Percentiles rank a stretch among this genome's conserved stretches.
Conservation (phyloP, 2,113 vertebrate genomes). For the Antechinus stuartii region DNA sequence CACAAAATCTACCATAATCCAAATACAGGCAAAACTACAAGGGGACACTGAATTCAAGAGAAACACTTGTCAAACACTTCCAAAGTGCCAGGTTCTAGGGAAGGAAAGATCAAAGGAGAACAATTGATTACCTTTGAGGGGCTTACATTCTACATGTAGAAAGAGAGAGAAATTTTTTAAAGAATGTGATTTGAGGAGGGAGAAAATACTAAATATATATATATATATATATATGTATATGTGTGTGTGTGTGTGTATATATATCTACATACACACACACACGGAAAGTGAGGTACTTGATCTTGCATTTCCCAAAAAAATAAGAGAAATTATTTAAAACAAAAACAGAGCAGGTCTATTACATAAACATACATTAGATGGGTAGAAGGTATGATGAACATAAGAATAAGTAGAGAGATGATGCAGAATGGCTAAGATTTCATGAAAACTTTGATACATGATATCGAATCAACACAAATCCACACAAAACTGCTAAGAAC, state of each 20-base stretch:
- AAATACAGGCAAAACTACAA: accelerated
- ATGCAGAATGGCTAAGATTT: slow-evolving; percentile 10
- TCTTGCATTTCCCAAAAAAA: not conserved
- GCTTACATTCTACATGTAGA: not conserved
- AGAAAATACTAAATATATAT: not conserved
- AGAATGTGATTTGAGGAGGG: not conserved
- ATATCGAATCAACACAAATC: slow-evolving; percentile 24
- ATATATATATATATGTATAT: too few species aligned
- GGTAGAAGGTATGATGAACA: not conserved
- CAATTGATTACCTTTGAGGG: not conserved
- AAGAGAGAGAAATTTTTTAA: not conserved
- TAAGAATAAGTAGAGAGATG: not conserved
- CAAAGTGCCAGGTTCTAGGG: not conserved
- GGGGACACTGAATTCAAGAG: not conserved
- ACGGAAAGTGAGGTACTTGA: slow-evolving; percentile 22
- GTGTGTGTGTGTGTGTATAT: too few species aligned
- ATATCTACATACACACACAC: too few species aligned
- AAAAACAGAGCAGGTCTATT: not conserved
- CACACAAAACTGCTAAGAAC: slow-evolving; percentile 43
- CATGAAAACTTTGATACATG: slow-evolving; percentile 69
- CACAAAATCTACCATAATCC: slow-evolving; percentile 22
- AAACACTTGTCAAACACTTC: not conserved
- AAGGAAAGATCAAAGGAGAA: not conserved
- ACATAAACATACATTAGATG: not conserved
- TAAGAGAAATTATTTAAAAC: not conserved